phyloP scores from a whole-genome alignment of 2,797 vertebrate genomes.

The Fratercula arctica region DNA sequence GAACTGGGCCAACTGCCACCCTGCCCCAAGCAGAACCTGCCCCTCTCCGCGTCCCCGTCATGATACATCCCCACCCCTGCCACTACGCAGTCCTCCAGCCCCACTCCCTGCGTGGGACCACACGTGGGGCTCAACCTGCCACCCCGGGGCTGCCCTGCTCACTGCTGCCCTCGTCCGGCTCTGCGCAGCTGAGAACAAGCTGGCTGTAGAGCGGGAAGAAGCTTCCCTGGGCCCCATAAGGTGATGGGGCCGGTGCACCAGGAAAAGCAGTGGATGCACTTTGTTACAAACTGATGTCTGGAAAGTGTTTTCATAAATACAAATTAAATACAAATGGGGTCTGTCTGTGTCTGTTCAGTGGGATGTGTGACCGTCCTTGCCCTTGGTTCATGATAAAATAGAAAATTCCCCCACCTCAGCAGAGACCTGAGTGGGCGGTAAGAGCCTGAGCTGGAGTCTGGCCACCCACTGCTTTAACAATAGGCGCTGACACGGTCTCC shows the following conservation, averaged over 20 bases:
- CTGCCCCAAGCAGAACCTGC: not conserved
- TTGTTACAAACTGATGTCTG: not conserved
- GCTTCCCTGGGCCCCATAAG: rapidly evolving
- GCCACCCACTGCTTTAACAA: not conserved
- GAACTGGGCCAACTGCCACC: rapidly evolving
- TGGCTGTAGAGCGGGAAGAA: rapidly evolving
- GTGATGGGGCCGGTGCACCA: rapidly evolving
- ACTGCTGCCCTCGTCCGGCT: rapidly evolving
- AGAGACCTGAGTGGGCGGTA: rapidly evolving
- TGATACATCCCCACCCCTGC: no score
- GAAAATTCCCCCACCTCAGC: not conserved
- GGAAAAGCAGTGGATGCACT: rapidly evolving
- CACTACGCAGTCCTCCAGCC: not conserved
- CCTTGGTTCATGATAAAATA: rapidly evolving
- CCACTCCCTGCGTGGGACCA: rapidly evolving
- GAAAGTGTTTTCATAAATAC: slow-evolving; percentile 26
- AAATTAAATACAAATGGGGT: not conserved
- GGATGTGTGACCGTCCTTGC: rapidly evolving
- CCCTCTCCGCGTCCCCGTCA: rapidly evolving
- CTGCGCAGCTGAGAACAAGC: rapidly evolving
- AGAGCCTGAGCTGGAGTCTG: not conserved
- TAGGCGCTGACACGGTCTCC: rapidly evolving
- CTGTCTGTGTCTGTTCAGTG: rapidly evolving
- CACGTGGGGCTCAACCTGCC: rapidly evolving
- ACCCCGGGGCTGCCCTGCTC: not conserved